phyloP scores from a whole-genome alignment of 2,888 invertebrate genomes.

The Parnassius orleans region DNA sequence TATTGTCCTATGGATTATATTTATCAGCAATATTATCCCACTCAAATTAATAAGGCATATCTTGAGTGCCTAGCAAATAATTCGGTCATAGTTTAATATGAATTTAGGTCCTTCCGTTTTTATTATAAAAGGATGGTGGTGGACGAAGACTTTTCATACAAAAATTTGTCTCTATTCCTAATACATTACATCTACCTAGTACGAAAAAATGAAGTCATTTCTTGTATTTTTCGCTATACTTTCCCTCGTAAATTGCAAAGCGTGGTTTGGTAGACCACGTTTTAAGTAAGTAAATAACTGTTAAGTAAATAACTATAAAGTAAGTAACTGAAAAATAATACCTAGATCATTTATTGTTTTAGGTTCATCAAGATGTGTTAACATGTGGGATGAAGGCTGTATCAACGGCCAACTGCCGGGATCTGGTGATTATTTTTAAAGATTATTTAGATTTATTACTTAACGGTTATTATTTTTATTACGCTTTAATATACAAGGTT shows the following conservation, averaged over 20 bases:
- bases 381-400: slow-evolving; percentile 63
- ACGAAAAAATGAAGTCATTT: slow-evolving; percentile 13
- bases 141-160: background rate
- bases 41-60: slow-evolving; percentile 25
- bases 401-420: slow-evolving; percentile 53
- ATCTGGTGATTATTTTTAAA: slow-evolving; percentile 36
- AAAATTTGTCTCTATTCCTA: slow-evolving; percentile 1
- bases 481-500: too few species aligned
- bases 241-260: slow-evolving; percentile 7
- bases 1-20: slow-evolving; percentile 13
- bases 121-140: slow-evolving; percentile 21
- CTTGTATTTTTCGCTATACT: slow-evolving; percentile 8
- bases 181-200: background rate
- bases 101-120: slow-evolving; percentile 12
- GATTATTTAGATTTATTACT: too few species aligned
- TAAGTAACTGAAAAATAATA: too few species aligned
- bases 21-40: slow-evolving; percentile 24
- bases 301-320: too few species aligned
- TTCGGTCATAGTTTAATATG: slow-evolving; percentile 14
- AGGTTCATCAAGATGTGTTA: slow-evolving; percentile 44
- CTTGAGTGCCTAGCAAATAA: slow-evolving; percentile 23
- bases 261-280: slow-evolving; percentile 13
- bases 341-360: background rate
- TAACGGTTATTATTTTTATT: too few species aligned
- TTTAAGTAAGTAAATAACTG: slow-evolving; percentile 6